phyloP scores from a whole-genome alignment of 2,113 vertebrate genomes.

The Sapajus apella region DNA sequence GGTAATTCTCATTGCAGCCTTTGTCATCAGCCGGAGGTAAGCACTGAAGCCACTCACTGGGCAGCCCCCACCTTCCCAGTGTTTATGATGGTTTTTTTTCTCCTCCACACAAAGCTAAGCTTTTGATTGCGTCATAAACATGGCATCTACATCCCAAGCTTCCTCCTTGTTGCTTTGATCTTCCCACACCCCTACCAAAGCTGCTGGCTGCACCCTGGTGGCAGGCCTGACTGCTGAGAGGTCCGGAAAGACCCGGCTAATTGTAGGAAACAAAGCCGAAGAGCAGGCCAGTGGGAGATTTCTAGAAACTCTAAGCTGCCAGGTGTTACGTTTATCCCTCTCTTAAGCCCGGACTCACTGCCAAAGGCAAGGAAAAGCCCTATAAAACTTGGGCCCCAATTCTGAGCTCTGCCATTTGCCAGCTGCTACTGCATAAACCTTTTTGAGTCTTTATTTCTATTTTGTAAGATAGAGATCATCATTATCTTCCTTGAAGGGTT shows the following conservation, averaged over 20 bases:
- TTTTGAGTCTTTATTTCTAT: background rate
- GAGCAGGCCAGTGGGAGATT: background rate
- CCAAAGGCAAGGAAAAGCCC: background rate
- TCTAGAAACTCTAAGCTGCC: background rate
- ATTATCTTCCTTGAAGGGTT: background rate
- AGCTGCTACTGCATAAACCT: background rate
- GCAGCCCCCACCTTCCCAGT: conserved; percentile 2
- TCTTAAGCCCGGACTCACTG: background rate
- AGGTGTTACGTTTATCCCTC: background rate
- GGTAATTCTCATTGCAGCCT: conserved; percentile 96
- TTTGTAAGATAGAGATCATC: background rate
- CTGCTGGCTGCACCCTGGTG: background rate
- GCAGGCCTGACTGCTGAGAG: background rate
- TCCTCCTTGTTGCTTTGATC: conserved; percentile 83
- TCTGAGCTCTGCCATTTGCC: background rate
- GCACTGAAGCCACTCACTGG: conserved; percentile 74
- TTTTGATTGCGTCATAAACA: conserved; percentile 87
- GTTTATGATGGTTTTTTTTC: conserved; percentile 83
- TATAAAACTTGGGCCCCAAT: background rate
- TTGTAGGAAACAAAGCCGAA: conserved; percentile 29
- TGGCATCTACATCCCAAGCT: conserved; percentile 81
- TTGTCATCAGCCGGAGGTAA: conserved; percentile 98
- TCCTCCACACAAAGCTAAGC: conserved; percentile 82
- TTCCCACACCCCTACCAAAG: conserved; percentile 36
- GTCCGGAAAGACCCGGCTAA: background rate